phyloP scores from a whole-genome alignment of 2,888 invertebrate genomes.

The Trimorus sp. region DNA sequence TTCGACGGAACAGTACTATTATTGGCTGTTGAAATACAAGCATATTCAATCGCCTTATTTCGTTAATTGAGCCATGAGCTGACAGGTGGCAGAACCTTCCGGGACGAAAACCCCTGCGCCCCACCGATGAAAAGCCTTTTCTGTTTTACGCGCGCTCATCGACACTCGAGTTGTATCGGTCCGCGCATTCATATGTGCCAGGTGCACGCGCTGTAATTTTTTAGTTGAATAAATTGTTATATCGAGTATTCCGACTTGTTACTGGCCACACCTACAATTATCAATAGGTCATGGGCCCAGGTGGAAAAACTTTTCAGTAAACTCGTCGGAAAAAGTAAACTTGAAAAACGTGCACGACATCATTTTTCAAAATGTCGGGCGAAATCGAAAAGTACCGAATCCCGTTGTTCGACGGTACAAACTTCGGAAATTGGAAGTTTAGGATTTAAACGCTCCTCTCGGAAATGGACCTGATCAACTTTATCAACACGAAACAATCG shows the following conservation, averaged over 20 bases:
- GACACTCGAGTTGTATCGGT: too few relatives aligned
- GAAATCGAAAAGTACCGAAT: slow-evolving; percentile 35
- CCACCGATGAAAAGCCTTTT: too few relatives aligned
- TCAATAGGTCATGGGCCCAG: slow-evolving; percentile 14
- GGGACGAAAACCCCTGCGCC: too few relatives aligned
- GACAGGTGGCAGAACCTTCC: too few relatives aligned
- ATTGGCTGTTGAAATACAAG: too few relatives aligned
- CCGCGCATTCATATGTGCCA: too few relatives aligned
- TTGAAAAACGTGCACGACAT: background rate
- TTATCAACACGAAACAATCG: slow-evolving; percentile 32
- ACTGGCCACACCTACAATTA: background rate
- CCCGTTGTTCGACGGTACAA: slow-evolving; percentile 57
- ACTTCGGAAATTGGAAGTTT: slow-evolving; percentile 71
- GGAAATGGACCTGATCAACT: slow-evolving; percentile 46
- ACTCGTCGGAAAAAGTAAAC: background rate
- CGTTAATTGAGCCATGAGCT: too few relatives aligned
- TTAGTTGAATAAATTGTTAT: too few relatives aligned
- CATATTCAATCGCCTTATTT: too few relatives aligned
- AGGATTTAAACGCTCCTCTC: slow-evolving; percentile 66
- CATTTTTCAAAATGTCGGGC: slow-evolving; percentile 4
- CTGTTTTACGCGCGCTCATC: too few relatives aligned
- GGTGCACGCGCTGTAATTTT: too few relatives aligned
- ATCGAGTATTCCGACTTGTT: background rate
- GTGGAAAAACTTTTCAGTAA: background rate
- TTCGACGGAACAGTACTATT: too few relatives aligned